Evolutionary conservation across 2,113 vertebrate species (phyloP).

Genomic region (Aptenodytes forsteri): DNA sequence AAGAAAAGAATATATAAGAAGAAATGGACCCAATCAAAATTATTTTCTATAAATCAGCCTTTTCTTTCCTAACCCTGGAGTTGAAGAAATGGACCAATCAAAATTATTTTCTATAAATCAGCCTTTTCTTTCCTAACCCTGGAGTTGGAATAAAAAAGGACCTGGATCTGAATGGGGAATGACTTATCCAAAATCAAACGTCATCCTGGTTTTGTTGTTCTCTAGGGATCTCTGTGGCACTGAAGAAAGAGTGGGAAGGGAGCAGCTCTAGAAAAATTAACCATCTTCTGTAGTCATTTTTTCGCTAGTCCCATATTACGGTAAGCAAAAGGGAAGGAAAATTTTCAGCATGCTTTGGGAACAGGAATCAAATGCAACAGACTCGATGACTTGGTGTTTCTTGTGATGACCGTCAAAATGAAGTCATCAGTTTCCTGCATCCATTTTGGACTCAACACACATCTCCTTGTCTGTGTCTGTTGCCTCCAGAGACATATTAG

Average conservation of each 20-base stretch:
- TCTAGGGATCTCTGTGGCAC: background rate
- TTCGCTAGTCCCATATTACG: background rate
- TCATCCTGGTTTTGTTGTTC: background rate
- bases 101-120: background rate
- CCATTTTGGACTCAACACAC: background rate
- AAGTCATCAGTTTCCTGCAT: constrained; percentile 27
- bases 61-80: background rate
- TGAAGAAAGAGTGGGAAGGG: background rate
- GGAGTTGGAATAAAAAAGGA: background rate
- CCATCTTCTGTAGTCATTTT: background rate
- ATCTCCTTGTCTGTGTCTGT: background rate
- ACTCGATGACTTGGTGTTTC: background rate
- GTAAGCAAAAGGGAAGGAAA: background rate
- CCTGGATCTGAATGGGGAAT: background rate
- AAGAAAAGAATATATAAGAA: background rate
- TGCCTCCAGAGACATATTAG: constrained; percentile 14
- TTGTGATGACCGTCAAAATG: constrained; percentile 11
- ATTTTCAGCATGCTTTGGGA: background rate
- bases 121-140: background rate
- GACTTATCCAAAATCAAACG: background rate
- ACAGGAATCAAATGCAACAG: background rate
- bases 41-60: background rate
- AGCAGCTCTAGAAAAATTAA: background rate
- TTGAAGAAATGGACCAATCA: background rate
- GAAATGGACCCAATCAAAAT: background rate